Evolutionary conservation across 2,888 invertebrate genomes (phyloP), one percentile per base, ranked within the genome.

Genomic region (Pemphredon lugubris): DNA sequence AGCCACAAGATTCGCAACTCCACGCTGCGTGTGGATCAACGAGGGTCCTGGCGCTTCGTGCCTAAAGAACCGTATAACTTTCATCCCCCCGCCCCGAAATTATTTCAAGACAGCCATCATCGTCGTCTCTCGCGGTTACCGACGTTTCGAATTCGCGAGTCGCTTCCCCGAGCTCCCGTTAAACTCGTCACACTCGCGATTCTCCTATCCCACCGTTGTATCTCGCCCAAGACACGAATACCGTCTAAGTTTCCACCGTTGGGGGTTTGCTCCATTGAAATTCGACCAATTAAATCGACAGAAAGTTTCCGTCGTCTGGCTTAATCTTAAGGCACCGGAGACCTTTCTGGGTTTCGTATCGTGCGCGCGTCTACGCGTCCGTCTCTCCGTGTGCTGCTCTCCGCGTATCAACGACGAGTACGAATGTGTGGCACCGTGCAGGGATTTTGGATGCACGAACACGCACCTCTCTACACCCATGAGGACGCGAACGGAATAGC

Each of bases 221-320:
- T 21, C n/a, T 40, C 23, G 48, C 20, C 37, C 48, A 18, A 30
- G 30, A 60, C 60, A 21, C 45, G 76, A 84, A 84, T 84, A 83
- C 73, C 81, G 67, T 70, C 68, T 51, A 81, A 86, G 79, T 86
- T 85, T 83, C 73, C 57, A 66, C 45, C n/a, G 51, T 42, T 42
- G 42, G 73, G 58, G 75, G 70, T 72, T 60, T 23, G 42, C 55
- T 67, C 69, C 68, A 82, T 81, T 78, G 83, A 85, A 84, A 84
- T 86, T 82, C 77, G 67, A 71, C 76, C 82, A 85, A 87, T 86
- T 87, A 84, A 66, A 82, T 73, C 70, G 64, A 44, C 64, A 50
- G 73, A 74, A 83, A 81, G 81, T 85, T 82, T 73, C 42, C 40
- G 58, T 9, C 34, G 30, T 30, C 14, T 42, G 45, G 45, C 37